Evolutionary conservation across 1,140 invertebrate species (phyloP), one percentile per base, ranked within the genome.

Genomic region (Zelostemma sp.): DNA sequence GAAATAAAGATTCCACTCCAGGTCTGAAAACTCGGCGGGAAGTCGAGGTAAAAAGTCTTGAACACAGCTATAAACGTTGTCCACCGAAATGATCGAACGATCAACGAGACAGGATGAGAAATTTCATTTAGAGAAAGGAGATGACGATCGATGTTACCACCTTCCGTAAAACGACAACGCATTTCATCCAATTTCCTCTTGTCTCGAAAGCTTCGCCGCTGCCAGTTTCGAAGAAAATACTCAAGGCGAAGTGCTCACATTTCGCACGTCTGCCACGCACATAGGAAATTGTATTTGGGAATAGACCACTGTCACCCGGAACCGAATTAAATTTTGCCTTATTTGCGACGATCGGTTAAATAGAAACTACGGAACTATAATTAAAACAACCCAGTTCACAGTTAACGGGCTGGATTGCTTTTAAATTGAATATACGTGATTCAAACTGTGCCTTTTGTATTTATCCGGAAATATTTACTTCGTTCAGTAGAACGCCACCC

Each of bases 111-210:
- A 59, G 16, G 43, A 60, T 66, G 48, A 28, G 54, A 71, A 58
- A 66, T 62, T 61, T 62, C 58, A 60, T 71, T 62, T 62, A 43
- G 48, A 60, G 58, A 62, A 62, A 60, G 53, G 53, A 55, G 62
- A 62, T 71, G 62, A 66, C 68, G 58, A 71, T 65, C 57, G 58
- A 70, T 57, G 67, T 70, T 61, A 61, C 48, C 61, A 58, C 46
- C 61, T 70, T 65, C 31, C 43, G 17, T 25, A 33, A 58, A 71
- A 49, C 68, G 60, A 66, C 62, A 68, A 69, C 65, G 49, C 55
- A 72, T 78, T 75, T 75, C 73, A 75, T 79, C 68, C 73, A 73
- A 78, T 78, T 77, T 76, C 33, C 73, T 49, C 50, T 69, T 74
- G 74, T 72, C 71, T 70, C 69, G 55, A 68, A 75, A 65, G 47